Percentiles rank a stretch among this genome's conserved stretches.
phyloP scores from a whole-genome alignment of 2,113 vertebrate species.

The Microcebus tavaratra region DNA sequence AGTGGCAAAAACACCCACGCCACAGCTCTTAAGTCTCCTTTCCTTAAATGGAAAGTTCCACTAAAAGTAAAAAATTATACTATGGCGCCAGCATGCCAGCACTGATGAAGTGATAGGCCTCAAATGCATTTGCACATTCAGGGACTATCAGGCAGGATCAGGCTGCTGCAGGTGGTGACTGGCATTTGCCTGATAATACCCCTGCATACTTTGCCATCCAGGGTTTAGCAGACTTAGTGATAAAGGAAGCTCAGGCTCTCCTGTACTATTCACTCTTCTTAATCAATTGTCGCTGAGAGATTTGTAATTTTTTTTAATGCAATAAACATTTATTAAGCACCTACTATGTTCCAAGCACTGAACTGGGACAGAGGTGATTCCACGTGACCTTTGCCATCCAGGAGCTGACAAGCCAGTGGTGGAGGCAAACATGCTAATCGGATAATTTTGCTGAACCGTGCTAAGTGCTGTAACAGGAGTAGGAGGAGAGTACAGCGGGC shows the following conservation, averaged over 20 bases:
- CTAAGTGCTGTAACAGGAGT: not conserved
- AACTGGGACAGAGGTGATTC: not conserved
- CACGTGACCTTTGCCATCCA: not conserved
- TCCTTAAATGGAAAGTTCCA: conserved; percentile 38
- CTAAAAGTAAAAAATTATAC: not conserved
- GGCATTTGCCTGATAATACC: not conserved
- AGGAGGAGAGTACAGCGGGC: not conserved
- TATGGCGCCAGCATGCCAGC: not conserved
- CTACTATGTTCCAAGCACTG: not conserved
- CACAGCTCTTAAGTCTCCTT: not conserved
- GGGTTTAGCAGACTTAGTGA: not conserved
- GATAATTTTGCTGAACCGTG: not conserved
- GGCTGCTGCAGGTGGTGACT: not conserved
- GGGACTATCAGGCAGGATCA: not conserved
- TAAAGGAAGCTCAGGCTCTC: not conserved
- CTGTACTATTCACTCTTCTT: not conserved
- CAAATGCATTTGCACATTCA: not conserved
- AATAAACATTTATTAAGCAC: not conserved
- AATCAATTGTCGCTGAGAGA: not conserved
- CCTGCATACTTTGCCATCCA: not conserved
- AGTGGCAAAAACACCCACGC: not conserved
- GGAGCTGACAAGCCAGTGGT: not conserved
- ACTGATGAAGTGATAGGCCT: not conserved
- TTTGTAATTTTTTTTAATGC: not conserved
- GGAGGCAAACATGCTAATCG: not conserved